phyloP scores from a whole-genome alignment of 2,113 vertebrate species.

The Cinclus cinclus region DNA sequence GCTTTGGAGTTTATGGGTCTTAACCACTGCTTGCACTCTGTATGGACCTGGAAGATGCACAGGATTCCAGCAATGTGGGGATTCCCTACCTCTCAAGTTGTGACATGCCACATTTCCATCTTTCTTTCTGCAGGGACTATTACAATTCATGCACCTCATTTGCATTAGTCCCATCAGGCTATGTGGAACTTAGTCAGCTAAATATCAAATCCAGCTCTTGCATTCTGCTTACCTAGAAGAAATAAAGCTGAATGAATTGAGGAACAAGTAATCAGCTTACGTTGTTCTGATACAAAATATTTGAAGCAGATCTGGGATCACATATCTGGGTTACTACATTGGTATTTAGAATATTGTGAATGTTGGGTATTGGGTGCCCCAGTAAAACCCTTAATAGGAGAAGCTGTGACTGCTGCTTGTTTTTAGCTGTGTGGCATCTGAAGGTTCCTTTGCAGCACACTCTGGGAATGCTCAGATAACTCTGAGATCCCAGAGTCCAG shows the following conservation, averaged over 20 bases:
- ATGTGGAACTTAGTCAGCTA: background rate
- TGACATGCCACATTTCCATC: background rate
- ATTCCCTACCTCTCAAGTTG: background rate
- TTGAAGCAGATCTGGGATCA: background rate
- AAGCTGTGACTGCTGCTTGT: background rate
- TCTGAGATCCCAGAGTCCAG: background rate
- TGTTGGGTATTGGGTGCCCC: background rate
- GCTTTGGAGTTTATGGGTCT: background rate
- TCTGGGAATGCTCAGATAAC: fast-evolving
- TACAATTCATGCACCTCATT: background rate
- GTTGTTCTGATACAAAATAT: background rate
- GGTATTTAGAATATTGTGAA: background rate
- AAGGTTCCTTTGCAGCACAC: background rate
- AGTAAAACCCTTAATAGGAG: background rate
- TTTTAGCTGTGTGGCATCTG: background rate
- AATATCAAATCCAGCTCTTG: background rate
- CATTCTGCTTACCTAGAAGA: background rate
- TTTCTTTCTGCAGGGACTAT: background rate
- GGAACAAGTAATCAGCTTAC: background rate
- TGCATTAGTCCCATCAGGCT: background rate
- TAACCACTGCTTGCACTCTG: background rate
- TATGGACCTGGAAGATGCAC: background rate
- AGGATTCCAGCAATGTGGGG: background rate
- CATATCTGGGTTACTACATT: background rate
- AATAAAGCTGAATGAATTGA: background rate